Conservation (phyloP, 53 echinoderm and acorn worm genomes). For the Mesocentrotus franciscanus region DNA sequence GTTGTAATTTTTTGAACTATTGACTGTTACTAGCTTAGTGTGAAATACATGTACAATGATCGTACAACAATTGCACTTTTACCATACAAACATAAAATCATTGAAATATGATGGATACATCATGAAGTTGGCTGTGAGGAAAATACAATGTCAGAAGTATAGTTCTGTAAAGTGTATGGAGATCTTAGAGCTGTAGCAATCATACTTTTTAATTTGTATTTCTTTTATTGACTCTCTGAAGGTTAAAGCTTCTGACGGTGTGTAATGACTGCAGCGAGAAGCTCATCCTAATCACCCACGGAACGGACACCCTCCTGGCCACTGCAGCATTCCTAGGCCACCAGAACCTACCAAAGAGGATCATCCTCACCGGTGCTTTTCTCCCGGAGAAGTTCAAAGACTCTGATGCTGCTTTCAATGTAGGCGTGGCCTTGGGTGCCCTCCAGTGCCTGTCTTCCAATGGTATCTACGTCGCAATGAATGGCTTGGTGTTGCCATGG, state of each 20-base stretch:
- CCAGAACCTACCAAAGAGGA: constrained; percentile 71
- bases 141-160: too few relatives aligned
- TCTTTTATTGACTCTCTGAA: neutral
- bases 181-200: neutral
- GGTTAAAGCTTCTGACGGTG: constrained; percentile 67
- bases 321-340: constrained; percentile 79
- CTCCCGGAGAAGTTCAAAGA: constrained; percentile 81
- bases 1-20: neutral
- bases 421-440: constrained; percentile 81
- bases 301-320: constrained; percentile 81
- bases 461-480: constrained; percentile 78
- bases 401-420: constrained; percentile 79
- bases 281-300: constrained; percentile 78
- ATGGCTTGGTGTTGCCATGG: constrained; percentile 76
- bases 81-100: too few relatives aligned
- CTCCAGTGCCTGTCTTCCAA: constrained; percentile 72
- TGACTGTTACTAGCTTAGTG: too few relatives aligned
- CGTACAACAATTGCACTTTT: too few relatives aligned
- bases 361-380: constrained; percentile 82
- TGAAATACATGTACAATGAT: too few relatives aligned
- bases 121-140: too few relatives aligned
- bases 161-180: neutral
- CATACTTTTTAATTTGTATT: neutral
- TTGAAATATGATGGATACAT: too few relatives aligned
- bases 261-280: constrained; percentile 72